A percentile compares a stretch with the other conserved stretches of the same genome.
Evolutionary conservation across 2,888 invertebrate genomes (phyloP).

Genomic region (Gibbula magus): DNA sequence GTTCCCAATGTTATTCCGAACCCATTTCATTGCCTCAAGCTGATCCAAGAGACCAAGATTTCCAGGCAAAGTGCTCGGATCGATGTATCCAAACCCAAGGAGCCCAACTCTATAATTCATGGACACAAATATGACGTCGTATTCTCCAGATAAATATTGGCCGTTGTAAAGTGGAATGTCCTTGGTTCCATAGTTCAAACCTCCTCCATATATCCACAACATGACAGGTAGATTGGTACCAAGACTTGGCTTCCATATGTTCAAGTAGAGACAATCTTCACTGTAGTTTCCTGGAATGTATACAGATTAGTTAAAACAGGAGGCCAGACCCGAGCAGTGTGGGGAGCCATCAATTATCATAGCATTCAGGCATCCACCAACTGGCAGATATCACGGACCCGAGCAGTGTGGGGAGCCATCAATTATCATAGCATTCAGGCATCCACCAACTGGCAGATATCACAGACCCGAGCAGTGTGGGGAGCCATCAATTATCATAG

Average conservation of each 20-base stretch:
- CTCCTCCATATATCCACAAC: slow-evolving; percentile 95
- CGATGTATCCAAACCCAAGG: slow-evolving; percentile 93
- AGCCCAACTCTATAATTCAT: slow-evolving; percentile 94
- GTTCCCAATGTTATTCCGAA: slow-evolving; percentile 87
- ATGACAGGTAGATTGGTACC: slow-evolving; percentile 81
- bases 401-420: too few relatives aligned
- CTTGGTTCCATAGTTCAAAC: slow-evolving; percentile 93
- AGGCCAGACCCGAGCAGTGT: too few relatives aligned
- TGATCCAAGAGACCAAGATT: slow-evolving; percentile 96
- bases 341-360: too few relatives aligned
- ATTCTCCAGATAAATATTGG: slow-evolving; percentile 87
- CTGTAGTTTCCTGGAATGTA: slow-evolving; percentile 93
- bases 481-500: too few relatives aligned
- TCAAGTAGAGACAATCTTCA: slow-evolving; percentile 95
- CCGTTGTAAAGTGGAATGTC: slow-evolving; percentile 78
- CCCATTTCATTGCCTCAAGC: slow-evolving; percentile 92
- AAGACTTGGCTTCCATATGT: slow-evolving; percentile 88
- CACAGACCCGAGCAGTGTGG: too few relatives aligned
- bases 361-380: too few relatives aligned
- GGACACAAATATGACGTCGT: slow-evolving; percentile 94
- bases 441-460: too few relatives aligned
- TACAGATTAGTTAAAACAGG: too few relatives aligned
- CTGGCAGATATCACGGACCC: too few relatives aligned
- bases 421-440: too few relatives aligned
- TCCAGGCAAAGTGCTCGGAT: slow-evolving; percentile 85